Base-by-base conservation (phyloP, 2,113 vertebrate genomes). In the Paralichthys olivaceus region DNA sequence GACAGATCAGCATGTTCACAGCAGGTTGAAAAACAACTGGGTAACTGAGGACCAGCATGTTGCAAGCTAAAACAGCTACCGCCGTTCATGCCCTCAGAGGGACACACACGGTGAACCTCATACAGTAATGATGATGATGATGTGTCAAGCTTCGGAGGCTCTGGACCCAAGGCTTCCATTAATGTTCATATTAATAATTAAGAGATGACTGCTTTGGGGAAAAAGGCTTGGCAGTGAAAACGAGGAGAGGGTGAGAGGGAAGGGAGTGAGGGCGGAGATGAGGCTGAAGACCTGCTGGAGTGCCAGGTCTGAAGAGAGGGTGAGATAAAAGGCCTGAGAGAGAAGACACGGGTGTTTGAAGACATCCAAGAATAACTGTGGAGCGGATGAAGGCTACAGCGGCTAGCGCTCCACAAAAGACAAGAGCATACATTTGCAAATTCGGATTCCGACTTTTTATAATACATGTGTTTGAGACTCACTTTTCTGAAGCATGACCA, bases 101-200 rank as follows among this genome's bases (percentile, higher is more conserved):
- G 32, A 29, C 56, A n/a, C 43, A 47, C 1, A 5, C 5, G 4
- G 7, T 9, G 11, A 29, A 23, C 45, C 53, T 34, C 47, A 56
- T 19, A 22, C 25, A 5, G 59, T n/a, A 55, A 56, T 9, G 2
- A 65, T 8, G 1, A 26, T n/a, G 62, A 53, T 34, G 77, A 71
- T 9, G 58, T 58, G 77, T 68, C 70, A 81, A 74, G 28, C 60
- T 54, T 58, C 49, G 65, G 17, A 70, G 19, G 58, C 37, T 49
- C 2, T 1, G 61, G 53, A 26, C 73, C 28, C 22, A 11, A 22
- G 57, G 70, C 45, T 58, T 79, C 76, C 77, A 80, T 83, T 84
- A 90, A 77, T 7, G 8, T 55, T 23, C 8, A 17, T 62, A 61
- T 88, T 65, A 80, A 88, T 79, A 83, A 86, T 84, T 83, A 74